phyloP scores from a whole-genome alignment of 2,797 vertebrate genomes.

The Sebastes miniatus region DNA sequence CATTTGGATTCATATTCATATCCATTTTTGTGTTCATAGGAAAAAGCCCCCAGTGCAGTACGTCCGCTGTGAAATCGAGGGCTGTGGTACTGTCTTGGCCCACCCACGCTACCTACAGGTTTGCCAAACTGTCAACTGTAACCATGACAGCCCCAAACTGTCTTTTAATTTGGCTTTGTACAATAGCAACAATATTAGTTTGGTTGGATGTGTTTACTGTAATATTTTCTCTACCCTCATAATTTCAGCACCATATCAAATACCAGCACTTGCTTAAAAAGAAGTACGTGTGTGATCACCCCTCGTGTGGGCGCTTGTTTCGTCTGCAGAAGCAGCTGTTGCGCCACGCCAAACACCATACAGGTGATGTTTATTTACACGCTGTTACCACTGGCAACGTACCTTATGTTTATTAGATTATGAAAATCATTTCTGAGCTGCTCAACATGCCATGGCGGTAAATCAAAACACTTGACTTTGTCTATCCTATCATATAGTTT shows the following conservation, averaged over 20 bases:
- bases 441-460: neutral
- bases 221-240: neutral
- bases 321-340: constrained; percentile 94
- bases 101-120: constrained; percentile 94
- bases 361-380: constrained; percentile 76
- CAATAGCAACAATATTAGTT: neutral
- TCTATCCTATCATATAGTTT: neutral
- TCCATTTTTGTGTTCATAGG: constrained; percentile 61
- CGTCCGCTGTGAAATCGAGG: constrained; percentile 94
- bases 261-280: constrained; percentile 97
- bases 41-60: constrained; percentile 96
- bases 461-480: neutral
- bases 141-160: neutral
- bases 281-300: constrained; percentile 94
- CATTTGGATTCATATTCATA: neutral
- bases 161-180: neutral
- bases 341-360: constrained; percentile 95
- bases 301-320: constrained; percentile 93
- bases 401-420: neutral
- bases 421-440: neutral
- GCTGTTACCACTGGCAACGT: neutral
- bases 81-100: constrained; percentile 92
- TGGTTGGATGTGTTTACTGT: neutral
- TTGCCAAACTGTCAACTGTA: constrained; percentile 25
- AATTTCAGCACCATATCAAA: constrained; percentile 91